These are phyloP conservation scores for Pedionomus torquatus DNA, from an alignment of 2,113 vertebrate genomes.

Conservation along the genomic window DNA sequence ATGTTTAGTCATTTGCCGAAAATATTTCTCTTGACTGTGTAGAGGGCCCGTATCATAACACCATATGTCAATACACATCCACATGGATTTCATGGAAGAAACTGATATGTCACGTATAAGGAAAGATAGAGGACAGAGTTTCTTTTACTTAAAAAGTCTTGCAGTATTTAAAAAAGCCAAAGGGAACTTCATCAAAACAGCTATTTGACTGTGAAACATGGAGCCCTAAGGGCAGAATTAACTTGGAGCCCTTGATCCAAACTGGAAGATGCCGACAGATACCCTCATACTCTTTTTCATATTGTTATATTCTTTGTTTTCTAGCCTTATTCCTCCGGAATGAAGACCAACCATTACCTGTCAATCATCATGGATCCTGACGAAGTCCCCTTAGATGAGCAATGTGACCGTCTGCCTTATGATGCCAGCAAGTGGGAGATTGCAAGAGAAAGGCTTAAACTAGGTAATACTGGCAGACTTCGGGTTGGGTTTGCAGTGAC, in stretches of 20 bases:
- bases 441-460: conserved; percentile 89
- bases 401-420: conserved; percentile 88
- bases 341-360: conserved; percentile 85
- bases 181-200: background rate
- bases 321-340: conserved; percentile 77
- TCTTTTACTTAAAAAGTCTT: background rate
- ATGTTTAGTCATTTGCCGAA: conserved; percentile 34
- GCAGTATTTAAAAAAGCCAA: background rate
- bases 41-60: conserved; percentile 7
- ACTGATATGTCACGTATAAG: background rate
- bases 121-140: background rate
- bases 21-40: conserved; percentile 39
- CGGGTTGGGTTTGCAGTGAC: background rate
- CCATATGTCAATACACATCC: background rate
- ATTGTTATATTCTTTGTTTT: conserved; percentile 44
- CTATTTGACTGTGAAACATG: background rate
- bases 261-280: background rate
- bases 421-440: conserved; percentile 95
- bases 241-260: background rate
- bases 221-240: background rate
- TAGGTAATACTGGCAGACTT: conserved; percentile 76
- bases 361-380: conserved; percentile 91
- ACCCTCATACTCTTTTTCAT: background rate
- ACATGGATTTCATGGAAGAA: conserved; percentile 34
- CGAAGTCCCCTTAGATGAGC: conserved; percentile 85